Evolutionary conservation across 2,797 vertebrate species (phyloP).

Genomic region (Leuciscus waleckii): DNA sequence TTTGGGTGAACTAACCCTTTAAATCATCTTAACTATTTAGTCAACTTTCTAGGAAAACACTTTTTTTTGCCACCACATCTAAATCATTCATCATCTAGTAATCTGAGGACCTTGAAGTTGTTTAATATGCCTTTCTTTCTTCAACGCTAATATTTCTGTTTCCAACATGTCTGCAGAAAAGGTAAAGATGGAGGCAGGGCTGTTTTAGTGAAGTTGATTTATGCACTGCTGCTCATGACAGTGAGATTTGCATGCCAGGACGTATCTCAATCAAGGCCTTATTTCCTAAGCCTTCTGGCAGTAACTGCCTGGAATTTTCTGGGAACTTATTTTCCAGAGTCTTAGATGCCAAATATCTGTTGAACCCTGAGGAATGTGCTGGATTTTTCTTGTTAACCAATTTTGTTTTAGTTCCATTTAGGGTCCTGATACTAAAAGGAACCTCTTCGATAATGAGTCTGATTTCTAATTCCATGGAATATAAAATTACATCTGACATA

Average conservation of each 20-base stretch:
- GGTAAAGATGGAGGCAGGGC: slow-evolving; percentile 8
- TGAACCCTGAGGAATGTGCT: slow-evolving; percentile 15
- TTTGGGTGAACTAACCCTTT: too few species aligned
- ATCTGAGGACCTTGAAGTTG: neutral
- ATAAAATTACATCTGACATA: neutral
- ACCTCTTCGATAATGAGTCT: neutral
- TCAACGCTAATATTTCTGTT: neutral
- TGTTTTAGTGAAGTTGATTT: slow-evolving; percentile 17
- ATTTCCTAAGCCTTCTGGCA: slow-evolving; percentile 41
- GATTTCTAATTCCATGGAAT: neutral
- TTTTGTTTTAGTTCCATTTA: slow-evolving; percentile 25
- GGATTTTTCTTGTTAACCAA: slow-evolving; percentile 34
- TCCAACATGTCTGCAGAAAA: slow-evolving; percentile 2
- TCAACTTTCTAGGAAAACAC: neutral
- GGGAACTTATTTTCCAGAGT: slow-evolving; percentile 19
- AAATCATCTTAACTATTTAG: neutral
- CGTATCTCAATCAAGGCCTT: slow-evolving; percentile 28
- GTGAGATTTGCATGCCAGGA: slow-evolving; percentile 30
- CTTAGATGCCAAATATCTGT: slow-evolving; percentile 27
- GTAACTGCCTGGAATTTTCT: slow-evolving; percentile 33
- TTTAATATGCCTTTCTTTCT: slow-evolving; percentile 5
- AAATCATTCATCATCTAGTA: slow-evolving; percentile 2
- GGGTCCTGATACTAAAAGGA: neutral
- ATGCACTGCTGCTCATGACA: slow-evolving; percentile 3
- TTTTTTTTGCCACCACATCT: neutral